Evolutionary conservation across 2,113 vertebrate species (phyloP).

Genomic region (Centrocercus urophasianus): DNA sequence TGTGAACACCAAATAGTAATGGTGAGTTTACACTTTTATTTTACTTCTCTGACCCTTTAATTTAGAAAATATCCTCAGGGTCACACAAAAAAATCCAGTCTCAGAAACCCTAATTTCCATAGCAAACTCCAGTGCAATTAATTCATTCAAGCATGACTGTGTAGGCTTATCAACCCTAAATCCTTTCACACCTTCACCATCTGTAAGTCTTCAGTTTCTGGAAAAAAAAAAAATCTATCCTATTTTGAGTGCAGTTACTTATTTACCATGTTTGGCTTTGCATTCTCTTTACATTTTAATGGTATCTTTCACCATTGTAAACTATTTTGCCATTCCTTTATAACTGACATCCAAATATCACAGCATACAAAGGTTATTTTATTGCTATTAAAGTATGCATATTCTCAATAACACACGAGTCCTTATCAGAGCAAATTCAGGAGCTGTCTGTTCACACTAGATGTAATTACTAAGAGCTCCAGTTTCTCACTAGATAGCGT

Average conservation of each 20-base stretch:
- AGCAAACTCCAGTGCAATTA: neutral
- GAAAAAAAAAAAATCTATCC: neutral
- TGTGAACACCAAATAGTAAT: neutral
- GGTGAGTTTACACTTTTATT: neutral
- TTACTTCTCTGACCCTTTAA: neutral
- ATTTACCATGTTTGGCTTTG: neutral
- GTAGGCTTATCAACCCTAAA: neutral
- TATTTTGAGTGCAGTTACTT: neutral
- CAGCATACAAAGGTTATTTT: neutral
- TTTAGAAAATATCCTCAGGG: neutral
- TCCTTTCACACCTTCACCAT: neutral
- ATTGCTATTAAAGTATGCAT: neutral
- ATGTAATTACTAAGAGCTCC: neutral
- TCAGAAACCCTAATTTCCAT: neutral
- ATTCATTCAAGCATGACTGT: neutral
- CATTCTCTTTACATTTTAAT: neutral
- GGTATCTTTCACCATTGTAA: neutral
- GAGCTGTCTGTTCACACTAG: neutral
- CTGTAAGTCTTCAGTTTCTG: neutral
- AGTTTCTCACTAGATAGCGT: neutral
- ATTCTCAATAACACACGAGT: neutral
- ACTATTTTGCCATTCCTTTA: neutral
- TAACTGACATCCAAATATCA: neutral
- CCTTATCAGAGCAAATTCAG: neutral
- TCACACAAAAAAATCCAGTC: neutral